Evolutionary conservation across 2,113 vertebrate genomes (phyloP).

Genomic region (Dinomys branickii): DNA sequence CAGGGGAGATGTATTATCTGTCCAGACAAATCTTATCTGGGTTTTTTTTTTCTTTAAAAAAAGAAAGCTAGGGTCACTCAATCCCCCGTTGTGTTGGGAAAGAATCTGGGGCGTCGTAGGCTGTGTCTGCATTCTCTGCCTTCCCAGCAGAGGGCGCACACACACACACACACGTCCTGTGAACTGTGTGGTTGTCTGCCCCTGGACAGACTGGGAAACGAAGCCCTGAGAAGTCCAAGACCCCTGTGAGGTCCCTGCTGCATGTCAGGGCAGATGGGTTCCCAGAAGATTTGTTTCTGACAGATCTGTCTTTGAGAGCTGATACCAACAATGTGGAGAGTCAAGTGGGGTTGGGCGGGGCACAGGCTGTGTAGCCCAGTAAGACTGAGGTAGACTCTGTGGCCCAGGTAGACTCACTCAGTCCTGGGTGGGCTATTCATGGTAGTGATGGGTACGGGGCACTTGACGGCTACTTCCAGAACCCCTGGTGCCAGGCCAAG

Average conservation of each 20-base stretch:
- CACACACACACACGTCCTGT: fast-evolving
- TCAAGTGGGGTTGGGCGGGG: fast-evolving
- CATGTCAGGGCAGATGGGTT: not conserved
- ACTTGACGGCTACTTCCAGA: not conserved
- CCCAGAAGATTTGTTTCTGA: fast-evolving
- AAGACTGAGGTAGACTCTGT: not conserved
- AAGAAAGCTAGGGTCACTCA: not conserved
- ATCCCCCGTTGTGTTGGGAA: not conserved
- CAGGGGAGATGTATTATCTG: not conserved
- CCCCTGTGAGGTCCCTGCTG: not conserved
- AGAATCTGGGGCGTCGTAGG: fast-evolving
- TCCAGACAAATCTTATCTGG: constrained; percentile 23
- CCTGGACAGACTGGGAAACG: not conserved
- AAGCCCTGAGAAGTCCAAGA: fast-evolving
- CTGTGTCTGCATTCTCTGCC: fast-evolving
- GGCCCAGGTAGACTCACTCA: not conserved
- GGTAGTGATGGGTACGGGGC: fast-evolving
- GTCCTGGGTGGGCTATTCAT: fast-evolving
- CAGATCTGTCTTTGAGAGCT: not conserved
- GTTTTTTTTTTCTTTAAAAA: not conserved
- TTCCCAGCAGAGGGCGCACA: not conserved
- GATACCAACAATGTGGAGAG: fast-evolving
- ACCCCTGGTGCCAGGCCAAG: not conserved
- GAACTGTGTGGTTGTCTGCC: fast-evolving
- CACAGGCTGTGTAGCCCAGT: not conserved